phyloP scores from a whole-genome alignment of 2,797 vertebrate species.

The Adrianichthys oophorus region DNA sequence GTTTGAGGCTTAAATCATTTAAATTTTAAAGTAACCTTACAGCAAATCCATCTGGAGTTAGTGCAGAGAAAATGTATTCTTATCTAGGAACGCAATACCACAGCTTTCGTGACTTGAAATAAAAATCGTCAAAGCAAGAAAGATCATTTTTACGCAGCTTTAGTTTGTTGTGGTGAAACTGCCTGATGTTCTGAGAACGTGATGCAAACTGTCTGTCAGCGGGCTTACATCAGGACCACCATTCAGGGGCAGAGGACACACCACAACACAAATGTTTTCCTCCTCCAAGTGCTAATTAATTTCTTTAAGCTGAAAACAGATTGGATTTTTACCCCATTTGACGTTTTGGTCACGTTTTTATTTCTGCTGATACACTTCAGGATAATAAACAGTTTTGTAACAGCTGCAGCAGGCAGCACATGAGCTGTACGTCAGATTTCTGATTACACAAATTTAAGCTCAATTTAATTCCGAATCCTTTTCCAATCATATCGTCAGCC shows the following conservation, averaged over 20 bases:
- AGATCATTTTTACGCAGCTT: constrained; percentile 29
- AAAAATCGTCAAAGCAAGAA: constrained; percentile 23
- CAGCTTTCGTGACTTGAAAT: constrained; percentile 26
- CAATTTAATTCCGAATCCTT: background rate
- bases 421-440: constrained; percentile 6
- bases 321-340: constrained; percentile 12
- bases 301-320: constrained; percentile 21
- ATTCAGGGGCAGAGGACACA: no score
- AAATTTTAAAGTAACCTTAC: constrained; percentile 37
- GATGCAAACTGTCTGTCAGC: constrained; percentile 4
- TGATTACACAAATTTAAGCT: constrained; percentile 4
- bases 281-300: background rate
- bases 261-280: constrained; percentile 17
- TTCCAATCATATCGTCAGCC: background rate
- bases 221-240: constrained; percentile 20
- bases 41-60: constrained; percentile 24
- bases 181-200: constrained; percentile 11
- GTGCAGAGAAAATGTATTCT: constrained; percentile 1
- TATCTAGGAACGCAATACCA: constrained; percentile 3
- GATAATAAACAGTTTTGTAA: constrained; percentile 7
- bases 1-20: no score
- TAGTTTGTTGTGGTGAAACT: constrained; percentile 31
- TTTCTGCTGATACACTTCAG: background rate
- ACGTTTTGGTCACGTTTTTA: constrained; percentile 1
- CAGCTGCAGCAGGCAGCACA: background rate